Conservation (phyloP, 1,140 invertebrate species). For the Cataglyphis hispanica region DNA sequence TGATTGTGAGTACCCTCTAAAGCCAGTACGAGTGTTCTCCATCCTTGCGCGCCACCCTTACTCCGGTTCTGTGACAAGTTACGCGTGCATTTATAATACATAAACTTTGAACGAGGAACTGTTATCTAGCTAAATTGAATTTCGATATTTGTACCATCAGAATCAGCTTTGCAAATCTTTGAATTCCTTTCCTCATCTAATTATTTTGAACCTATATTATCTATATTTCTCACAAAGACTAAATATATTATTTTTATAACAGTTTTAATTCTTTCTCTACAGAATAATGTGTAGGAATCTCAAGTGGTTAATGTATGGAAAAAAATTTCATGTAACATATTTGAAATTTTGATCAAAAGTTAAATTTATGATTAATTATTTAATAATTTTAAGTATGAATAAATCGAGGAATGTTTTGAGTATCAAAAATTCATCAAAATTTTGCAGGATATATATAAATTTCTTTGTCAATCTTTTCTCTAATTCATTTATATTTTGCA, state of each 20-base stretch:
- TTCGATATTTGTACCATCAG: background rate
- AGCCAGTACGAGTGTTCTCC: constrained; percentile 21
- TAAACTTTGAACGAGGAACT: too few relatives aligned
- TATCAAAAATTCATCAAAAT: background rate
- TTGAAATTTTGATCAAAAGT: background rate
- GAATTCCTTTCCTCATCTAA: background rate
- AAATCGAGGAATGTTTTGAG: background rate
- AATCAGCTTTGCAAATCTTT: background rate
- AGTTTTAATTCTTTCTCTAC: background rate
- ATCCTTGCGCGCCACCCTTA: constrained; percentile 1
- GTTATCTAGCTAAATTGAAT: background rate
- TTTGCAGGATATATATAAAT: background rate
- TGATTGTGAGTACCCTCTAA: constrained; percentile 71
- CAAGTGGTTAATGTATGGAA: background rate
- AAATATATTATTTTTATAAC: background rate
- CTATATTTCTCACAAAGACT: background rate
- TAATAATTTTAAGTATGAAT: constrained; percentile 3
- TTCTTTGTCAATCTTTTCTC: background rate
- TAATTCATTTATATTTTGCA: constrained; percentile 13
- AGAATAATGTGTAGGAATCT: background rate
- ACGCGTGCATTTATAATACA: too few relatives aligned
- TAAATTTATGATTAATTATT: constrained; percentile 9
- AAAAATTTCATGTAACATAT: background rate
- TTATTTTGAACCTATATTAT: background rate
- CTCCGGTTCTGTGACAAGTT: background rate